Evolutionary conservation across 1,140 invertebrate species (phyloP).

Genomic region (Meloidogyne hapla): DNA sequence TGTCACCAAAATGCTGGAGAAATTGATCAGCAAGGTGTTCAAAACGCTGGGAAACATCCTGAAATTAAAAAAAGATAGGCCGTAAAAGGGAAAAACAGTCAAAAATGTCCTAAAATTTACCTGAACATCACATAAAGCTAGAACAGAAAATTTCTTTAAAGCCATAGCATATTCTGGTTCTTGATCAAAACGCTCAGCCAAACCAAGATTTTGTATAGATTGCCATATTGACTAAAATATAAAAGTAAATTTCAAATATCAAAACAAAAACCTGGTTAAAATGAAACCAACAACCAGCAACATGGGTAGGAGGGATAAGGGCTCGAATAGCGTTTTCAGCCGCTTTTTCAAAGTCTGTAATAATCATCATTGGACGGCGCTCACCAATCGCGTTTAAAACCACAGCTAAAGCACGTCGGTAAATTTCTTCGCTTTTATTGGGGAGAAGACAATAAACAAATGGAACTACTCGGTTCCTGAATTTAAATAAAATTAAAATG

Average conservation of each 20-base stretch:
- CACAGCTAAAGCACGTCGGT: not conserved
- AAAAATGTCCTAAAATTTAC: too few species aligned
- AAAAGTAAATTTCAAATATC: too few species aligned
- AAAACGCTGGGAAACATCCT: conserved; percentile 13
- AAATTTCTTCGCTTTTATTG: not conserved
- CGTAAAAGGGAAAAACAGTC: too few species aligned
- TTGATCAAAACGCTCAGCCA: not conserved
- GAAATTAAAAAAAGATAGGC: not conserved
- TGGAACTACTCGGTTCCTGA: not conserved
- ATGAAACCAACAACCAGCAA: conserved; percentile 18
- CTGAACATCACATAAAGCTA: conserved; percentile 17
- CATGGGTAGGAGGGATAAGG: not conserved
- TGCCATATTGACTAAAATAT: not conserved
- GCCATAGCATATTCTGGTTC: conserved; percentile 3
- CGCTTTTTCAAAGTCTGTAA: not conserved
- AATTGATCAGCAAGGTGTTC: conserved; percentile 8
- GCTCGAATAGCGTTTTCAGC: not conserved
- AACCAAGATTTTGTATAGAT: not conserved
- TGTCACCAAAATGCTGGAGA: conserved; percentile 20
- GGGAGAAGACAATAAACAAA: conserved; percentile 4
- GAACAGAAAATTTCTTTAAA: conserved; percentile 17
- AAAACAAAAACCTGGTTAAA: not conserved
- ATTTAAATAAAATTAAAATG: not conserved
- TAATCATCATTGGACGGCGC: not conserved
- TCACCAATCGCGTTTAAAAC: not conserved